A percentile compares a stretch with the other conserved stretches of the same genome.
phyloP scores from a whole-genome alignment of 2,888 invertebrate species.

The Drepana falcataria region DNA sequence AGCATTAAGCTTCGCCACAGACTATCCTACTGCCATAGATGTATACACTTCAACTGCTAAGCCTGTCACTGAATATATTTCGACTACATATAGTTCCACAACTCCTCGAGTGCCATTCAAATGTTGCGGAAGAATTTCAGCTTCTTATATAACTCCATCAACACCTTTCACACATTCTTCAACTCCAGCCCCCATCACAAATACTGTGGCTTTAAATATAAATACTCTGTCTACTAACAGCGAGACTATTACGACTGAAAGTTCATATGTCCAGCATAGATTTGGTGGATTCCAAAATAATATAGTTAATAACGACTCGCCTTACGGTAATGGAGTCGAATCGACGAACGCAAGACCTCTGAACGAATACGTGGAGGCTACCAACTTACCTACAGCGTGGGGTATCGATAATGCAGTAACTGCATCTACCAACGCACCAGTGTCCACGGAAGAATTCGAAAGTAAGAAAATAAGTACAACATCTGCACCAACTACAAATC shows the following conservation, averaged over 20 bases:
- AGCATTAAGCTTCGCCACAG: constrained; percentile 50
- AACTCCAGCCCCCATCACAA: constrained; percentile 67
- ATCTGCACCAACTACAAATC: constrained; percentile 43
- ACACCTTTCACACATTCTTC: constrained; percentile 39
- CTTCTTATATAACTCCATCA: constrained; percentile 63
- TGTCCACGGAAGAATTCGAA: constrained; percentile 53
- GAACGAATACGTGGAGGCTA: constrained; percentile 66
- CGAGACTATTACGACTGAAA: constrained; percentile 44
- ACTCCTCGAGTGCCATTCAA: constrained; percentile 55
- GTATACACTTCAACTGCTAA: constrained; percentile 27
- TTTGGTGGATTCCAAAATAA: constrained; percentile 71
- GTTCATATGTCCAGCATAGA: constrained; percentile 45
- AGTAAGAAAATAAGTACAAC: constrained; percentile 59
- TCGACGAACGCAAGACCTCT: constrained; percentile 65
- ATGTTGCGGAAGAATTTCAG: constrained; percentile 68
- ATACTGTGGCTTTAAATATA: constrained; percentile 53
- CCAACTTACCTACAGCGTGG: constrained; percentile 67
- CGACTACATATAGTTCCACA: constrained; percentile 39
- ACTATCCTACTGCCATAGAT: constrained; percentile 25
- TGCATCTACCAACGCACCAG: constrained; percentile 43
- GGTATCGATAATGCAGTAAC: constrained; percentile 45
- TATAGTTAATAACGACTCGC: constrained; percentile 45
- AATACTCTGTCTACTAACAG: constrained; percentile 41
- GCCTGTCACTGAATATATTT: constrained; percentile 38
- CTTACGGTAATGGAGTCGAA: constrained; percentile 67